A percentile compares a stretch with the other conserved stretches of the same genome.
These are phyloP conservation scores for Rhabdomys dilectus DNA, from an alignment of 2,113 vertebrate species.

Conservation along the genomic window DNA sequence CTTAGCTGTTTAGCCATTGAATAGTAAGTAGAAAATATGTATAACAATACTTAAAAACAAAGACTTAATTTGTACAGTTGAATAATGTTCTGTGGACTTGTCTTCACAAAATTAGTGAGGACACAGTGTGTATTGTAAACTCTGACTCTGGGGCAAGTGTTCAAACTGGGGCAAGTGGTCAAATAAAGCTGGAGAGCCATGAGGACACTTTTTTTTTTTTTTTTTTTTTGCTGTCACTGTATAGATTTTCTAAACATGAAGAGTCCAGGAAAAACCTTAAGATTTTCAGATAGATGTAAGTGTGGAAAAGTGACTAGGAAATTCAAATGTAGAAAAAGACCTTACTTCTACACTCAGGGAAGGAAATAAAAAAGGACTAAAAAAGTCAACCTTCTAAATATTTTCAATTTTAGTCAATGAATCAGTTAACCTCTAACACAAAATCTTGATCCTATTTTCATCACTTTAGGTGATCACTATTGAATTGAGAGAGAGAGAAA, in stretches of 20 bases:
- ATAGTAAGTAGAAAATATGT: background rate
- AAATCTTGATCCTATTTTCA: background rate
- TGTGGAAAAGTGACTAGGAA: background rate
- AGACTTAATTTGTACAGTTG: background rate
- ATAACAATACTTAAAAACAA: background rate
- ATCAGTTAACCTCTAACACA: background rate
- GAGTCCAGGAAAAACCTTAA: background rate
- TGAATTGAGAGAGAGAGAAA: background rate
- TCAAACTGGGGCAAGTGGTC: too few relatives aligned
- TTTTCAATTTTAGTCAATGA: background rate
- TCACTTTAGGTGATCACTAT: background rate
- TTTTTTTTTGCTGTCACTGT: background rate
- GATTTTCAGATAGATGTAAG: slow-evolving; percentile 19
- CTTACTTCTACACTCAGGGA: background rate
- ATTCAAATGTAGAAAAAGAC: background rate
- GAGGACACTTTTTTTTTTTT: too few relatives aligned
- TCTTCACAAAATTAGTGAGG: background rate
- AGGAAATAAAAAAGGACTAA: background rate
- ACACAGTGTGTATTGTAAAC: background rate
- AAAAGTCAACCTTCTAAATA: background rate
- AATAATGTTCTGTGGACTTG: background rate
- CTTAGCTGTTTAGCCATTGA: background rate
- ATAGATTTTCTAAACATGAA: background rate
- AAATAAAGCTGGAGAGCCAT: too few relatives aligned
- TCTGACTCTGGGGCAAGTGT: background rate